Conservation (phyloP, 2,113 vertebrate genomes). For the Nestor notabilis region DNA sequence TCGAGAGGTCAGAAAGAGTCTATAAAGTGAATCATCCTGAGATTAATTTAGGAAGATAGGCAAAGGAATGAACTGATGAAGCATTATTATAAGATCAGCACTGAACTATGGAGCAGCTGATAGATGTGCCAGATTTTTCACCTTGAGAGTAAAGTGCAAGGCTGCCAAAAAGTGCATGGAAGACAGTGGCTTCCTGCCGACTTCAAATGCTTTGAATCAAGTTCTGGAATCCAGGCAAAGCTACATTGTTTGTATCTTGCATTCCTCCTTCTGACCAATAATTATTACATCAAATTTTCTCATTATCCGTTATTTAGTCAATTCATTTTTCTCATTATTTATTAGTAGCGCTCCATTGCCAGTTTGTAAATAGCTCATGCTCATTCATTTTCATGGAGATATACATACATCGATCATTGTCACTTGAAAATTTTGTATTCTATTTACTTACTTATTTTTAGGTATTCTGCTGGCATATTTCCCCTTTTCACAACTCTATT, state of each 20-base stretch:
- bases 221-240: not conserved
- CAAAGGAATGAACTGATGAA: not conserved
- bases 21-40: slow-evolving; percentile 11
- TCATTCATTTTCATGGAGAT: not conserved
- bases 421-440: not conserved
- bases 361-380: not conserved
- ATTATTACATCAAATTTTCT: not conserved
- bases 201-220: slow-evolving; percentile 22
- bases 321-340: not conserved
- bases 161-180: not conserved
- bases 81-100: not conserved
- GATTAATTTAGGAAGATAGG: slow-evolving; percentile 20
- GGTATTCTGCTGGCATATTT: not conserved
- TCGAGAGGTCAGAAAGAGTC: not conserved
- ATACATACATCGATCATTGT: not conserved
- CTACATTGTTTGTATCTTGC: not conserved
- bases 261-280: not conserved
- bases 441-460: slow-evolving; percentile 22
- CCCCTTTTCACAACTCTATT: not conserved
- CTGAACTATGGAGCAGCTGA: not conserved
- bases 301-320: not conserved
- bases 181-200: not conserved
- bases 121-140: not conserved
- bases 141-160: not conserved
- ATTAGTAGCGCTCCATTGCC: not conserved